Conservation (phyloP, 2,113 vertebrate species). For the Addax nasomaculatus region DNA sequence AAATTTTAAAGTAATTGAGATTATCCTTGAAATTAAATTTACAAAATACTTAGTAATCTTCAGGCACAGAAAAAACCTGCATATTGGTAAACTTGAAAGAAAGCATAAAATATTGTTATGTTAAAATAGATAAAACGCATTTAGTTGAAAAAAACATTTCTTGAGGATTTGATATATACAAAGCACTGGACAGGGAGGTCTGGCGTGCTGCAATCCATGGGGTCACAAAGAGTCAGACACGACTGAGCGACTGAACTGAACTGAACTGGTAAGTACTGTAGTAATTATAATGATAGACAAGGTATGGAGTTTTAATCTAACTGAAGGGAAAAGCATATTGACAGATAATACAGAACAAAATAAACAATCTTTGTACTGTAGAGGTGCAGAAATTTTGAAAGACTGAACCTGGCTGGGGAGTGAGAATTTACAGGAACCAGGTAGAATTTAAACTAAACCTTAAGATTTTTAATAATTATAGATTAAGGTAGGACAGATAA, state of each 20-base stretch:
- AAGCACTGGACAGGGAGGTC: neutral
- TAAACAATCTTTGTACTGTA: neutral
- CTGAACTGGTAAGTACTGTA: neutral
- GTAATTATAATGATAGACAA: neutral
- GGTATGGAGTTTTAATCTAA: neutral
- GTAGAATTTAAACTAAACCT: neutral
- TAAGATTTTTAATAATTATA: neutral
- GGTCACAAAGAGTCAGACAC: neutral
- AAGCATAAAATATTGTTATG: neutral
- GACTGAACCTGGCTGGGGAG: neutral
- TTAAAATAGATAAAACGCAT: neutral
- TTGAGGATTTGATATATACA: neutral
- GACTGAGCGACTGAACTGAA: neutral
- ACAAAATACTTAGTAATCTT: neutral
- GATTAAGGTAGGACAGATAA: neutral
- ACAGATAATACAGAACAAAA: neutral
- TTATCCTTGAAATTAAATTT: neutral
- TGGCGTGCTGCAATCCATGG: neutral
- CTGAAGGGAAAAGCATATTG: neutral
- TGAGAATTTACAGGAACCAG: neutral
- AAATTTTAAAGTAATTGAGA: neutral
- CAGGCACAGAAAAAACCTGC: neutral
- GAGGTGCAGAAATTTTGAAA: neutral
- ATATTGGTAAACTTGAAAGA: neutral
- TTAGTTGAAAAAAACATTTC: neutral